Percentiles rank a stretch among this genome's conserved stretches.
Conservation (phyloP, 2,113 vertebrate species). For the Nibea coibor region DNA sequence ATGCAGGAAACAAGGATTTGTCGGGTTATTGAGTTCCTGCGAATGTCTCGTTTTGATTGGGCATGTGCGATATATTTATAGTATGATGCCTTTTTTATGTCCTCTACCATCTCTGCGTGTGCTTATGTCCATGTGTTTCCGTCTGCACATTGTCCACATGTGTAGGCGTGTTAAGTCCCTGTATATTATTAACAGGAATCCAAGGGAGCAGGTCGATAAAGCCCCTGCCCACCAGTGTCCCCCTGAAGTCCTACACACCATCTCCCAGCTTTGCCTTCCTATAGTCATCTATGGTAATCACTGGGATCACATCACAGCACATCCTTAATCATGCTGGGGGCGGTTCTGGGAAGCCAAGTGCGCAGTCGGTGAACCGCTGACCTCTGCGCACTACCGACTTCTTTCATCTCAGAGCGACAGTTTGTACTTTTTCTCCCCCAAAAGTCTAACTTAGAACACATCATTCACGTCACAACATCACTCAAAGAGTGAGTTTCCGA, state of each 20-base stretch:
- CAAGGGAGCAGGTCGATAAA: constrained; percentile 74
- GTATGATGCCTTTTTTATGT: not conserved
- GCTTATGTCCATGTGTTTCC: constrained; percentile 30
- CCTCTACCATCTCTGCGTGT: not conserved
- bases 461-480: constrained; percentile 18
- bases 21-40: not conserved
- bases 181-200: constrained; percentile 79
- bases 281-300: constrained; percentile 75
- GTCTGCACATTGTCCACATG: constrained; percentile 59
- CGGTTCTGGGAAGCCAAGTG: constrained; percentile 60
- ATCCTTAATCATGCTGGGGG: constrained; percentile 79
- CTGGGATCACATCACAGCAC: constrained; percentile 72
- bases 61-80: constrained; percentile 35
- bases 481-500: constrained; percentile 24
- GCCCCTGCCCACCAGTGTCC: constrained; percentile 73
- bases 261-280: constrained; percentile 62
- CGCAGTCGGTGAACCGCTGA: constrained; percentile 64
- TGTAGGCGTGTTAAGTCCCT: constrained; percentile 77
- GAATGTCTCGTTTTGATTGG: constrained; percentile 20
- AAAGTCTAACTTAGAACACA: constrained; percentile 45
- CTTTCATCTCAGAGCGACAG: constrained; percentile 65
- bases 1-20: constrained; percentile 14
- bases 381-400: constrained; percentile 43
- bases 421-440: constrained; percentile 44
- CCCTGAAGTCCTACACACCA: constrained; percentile 72